Percentiles rank a stretch among this genome's conserved stretches.
These are phyloP conservation scores for Gorsachius goisagi DNA, from an alignment of 2,113 vertebrate genomes.

Conservation along the genomic window DNA sequence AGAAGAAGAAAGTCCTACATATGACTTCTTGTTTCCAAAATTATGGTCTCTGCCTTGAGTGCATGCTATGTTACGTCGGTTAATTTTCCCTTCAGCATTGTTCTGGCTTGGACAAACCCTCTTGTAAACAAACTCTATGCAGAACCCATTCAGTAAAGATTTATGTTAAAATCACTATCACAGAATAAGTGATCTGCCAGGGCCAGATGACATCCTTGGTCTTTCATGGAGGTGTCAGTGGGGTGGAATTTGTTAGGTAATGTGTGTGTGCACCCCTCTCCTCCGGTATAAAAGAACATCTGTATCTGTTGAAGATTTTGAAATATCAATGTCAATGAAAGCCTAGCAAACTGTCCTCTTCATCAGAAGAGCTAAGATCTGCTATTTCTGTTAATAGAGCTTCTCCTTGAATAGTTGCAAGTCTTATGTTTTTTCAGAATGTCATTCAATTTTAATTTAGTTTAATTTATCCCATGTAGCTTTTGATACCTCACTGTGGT, in stretches of 20 bases:
- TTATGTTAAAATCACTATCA: background rate
- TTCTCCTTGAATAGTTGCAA: background rate
- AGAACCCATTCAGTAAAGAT: background rate
- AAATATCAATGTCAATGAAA: background rate
- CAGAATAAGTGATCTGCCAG: background rate
- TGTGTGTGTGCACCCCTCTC: background rate
- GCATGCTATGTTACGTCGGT: too few species aligned
- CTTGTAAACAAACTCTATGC: background rate
- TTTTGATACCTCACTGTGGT: background rate
- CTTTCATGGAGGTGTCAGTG: background rate
- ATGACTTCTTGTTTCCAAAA: background rate
- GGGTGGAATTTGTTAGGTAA: background rate
- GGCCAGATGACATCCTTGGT: background rate
- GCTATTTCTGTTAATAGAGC: background rate
- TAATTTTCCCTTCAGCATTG: background rate
- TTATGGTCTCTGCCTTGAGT: background rate
- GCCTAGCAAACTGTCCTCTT: background rate
- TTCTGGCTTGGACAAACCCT: background rate
- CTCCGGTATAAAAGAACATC: background rate
- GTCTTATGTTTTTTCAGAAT: background rate
- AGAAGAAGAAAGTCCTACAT: background rate
- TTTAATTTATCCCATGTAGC: background rate
- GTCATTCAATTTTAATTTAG: background rate
- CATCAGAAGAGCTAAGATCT: background rate
- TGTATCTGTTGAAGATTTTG: background rate